A percentile compares a stretch with the other conserved stretches of the same genome.
phyloP scores from a whole-genome alignment of 2,113 vertebrate genomes.

The Falco punctatus region DNA sequence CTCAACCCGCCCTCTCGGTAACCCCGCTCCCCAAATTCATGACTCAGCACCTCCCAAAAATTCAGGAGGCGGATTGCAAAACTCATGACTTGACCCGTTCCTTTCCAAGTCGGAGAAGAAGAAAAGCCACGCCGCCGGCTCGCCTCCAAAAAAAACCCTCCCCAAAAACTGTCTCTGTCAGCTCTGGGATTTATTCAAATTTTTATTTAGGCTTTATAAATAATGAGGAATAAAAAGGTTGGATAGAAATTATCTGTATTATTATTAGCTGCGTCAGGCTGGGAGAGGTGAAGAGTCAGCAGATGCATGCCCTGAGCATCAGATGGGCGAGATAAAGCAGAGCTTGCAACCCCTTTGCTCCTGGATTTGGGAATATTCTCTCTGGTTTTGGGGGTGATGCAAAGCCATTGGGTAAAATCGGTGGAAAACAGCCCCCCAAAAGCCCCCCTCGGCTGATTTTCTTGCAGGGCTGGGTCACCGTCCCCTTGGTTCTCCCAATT shows the following conservation, averaged over 20 bases:
- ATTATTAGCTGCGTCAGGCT: neutral
- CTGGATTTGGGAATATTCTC: neutral
- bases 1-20: neutral
- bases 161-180: neutral
- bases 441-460: neutral
- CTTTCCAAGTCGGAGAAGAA: neutral
- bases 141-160: neutral
- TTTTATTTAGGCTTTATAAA: neutral
- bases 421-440: neutral
- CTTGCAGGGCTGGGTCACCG: fast-evolving
- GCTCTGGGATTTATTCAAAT: neutral
- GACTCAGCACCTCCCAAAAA: constrained; percentile 19
- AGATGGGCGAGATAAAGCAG: neutral
- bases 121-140: neutral
- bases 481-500: constrained; percentile 25
- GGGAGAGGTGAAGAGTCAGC: constrained; percentile 16
- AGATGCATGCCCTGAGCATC: neutral
- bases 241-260: neutral
- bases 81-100: neutral
- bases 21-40: neutral
- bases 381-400: fast-evolving
- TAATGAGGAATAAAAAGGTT: neutral
- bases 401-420: fast-evolving
- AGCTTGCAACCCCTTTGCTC: neutral
- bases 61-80: neutral